A percentile compares a stretch with the other conserved stretches of the same genome.
These are phyloP conservation scores for Channa argus DNA, from an alignment of 2,113 vertebrate genomes.

Conservation along the genomic window DNA sequence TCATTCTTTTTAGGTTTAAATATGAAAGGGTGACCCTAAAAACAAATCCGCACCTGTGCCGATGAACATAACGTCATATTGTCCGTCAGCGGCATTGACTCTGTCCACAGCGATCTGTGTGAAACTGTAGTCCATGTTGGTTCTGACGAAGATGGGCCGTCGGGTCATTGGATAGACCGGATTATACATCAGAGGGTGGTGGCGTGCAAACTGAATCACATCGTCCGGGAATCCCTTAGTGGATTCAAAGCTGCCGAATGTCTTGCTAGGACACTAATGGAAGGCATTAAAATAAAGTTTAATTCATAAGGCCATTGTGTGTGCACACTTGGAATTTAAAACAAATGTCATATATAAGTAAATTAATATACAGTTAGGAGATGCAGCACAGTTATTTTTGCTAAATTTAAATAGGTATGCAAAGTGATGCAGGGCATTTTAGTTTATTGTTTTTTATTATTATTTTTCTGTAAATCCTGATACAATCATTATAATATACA, in stretches of 20 bases:
- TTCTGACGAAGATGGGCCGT: slow-evolving; percentile 90
- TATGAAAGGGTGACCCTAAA: background rate
- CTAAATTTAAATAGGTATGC: background rate
- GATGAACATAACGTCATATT: slow-evolving; percentile 97
- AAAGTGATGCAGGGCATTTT: slow-evolving; percentile 2
- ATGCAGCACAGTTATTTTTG: background rate
- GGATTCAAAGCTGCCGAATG: slow-evolving; percentile 95
- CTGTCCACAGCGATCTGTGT: slow-evolving; percentile 91
- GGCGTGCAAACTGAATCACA: slow-evolving; percentile 97
- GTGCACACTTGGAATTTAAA: background rate
- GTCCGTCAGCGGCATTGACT: slow-evolving; percentile 90
- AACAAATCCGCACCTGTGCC: slow-evolving; percentile 87
- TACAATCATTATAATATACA: too few species aligned
- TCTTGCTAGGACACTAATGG: slow-evolving; percentile 96
- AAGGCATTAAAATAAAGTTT: background rate
- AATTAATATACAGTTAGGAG: too few species aligned
- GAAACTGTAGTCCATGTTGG: slow-evolving; percentile 89
- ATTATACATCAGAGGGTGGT: slow-evolving; percentile 97
- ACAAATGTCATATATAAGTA: background rate
- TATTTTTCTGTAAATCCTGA: background rate
- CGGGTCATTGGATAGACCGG: slow-evolving; percentile 89
- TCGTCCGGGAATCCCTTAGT: slow-evolving; percentile 97
- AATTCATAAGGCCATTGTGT: background rate
- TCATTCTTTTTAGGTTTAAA: background rate
- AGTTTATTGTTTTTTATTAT: too few species aligned